Evolutionary conservation across 2,888 invertebrate genomes (phyloP), one percentile per base, ranked within the genome.

Genomic region (Mimumesa dahlbomi): DNA sequence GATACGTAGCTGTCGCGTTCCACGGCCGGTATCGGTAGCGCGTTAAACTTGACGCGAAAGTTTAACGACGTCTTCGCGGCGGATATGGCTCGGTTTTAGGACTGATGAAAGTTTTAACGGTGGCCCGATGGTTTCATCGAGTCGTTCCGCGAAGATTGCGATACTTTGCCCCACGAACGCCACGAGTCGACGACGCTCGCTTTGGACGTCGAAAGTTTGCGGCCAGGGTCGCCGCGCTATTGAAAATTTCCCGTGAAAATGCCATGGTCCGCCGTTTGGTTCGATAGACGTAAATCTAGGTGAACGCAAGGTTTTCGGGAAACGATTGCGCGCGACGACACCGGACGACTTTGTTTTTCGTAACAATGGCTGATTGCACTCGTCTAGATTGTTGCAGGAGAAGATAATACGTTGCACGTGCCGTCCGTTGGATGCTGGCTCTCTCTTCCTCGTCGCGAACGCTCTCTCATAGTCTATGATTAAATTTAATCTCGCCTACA

Each of bases 241-340:
- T n/a, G n/a, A n/a, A n/a, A n/a, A n/a, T n/a, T n/a, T n/a, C n/a
- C n/a, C n/a, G n/a, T n/a, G n/a, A n/a, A n/a, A n/a, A n/a, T n/a
- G n/a, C n/a, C n/a, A n/a, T n/a, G n/a, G n/a, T n/a, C n/a, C n/a
- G n/a, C n/a, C n/a, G n/a, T n/a, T n/a, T n/a, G n/a, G n/a, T n/a
- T n/a, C n/a, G n/a, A n/a, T n/a, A n/a, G n/a, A n/a, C n/a, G n/a
- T n/a, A n/a, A n/a, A n/a, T n/a, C n/a, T n/a, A n/a, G n/a, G n/a
- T n/a, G n/a, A 21, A 56, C 65, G 48, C 36, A 45, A 61, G 57
- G 68, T 58, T 73, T 57, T 14, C 49, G 16, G 40, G 49, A 43
- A 58, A 57, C 62, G 69, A 73, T 75, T 75, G 63, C 53, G 61
- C 75, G 69, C 73, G 66, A 73, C 73, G 66, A 73, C 73, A 68